Evolutionary conservation across 2,888 invertebrate species (phyloP).

Genomic region (Psylliodes chrysocephalus): DNA sequence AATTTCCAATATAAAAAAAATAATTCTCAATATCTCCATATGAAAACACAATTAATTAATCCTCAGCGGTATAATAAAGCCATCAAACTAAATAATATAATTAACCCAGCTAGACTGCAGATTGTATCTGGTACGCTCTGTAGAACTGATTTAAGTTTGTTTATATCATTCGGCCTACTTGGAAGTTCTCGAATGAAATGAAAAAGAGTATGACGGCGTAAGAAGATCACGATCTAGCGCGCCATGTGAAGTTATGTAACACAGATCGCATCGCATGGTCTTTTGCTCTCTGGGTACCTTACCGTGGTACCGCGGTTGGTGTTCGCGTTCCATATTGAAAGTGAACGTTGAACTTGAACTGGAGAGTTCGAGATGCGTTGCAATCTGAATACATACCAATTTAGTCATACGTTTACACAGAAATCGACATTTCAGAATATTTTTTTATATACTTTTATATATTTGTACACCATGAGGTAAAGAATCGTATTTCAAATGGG

Average conservation of each 20-base stretch:
- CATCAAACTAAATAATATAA: too few species aligned
- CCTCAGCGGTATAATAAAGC: too few species aligned
- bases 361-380: constrained; percentile 26
- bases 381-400: constrained; percentile 8
- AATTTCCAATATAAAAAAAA: too few species aligned
- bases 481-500: too few species aligned
- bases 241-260: constrained; percentile 7
- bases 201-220: constrained; percentile 1
- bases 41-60: too few species aligned
- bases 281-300: background rate
- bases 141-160: constrained; percentile 9
- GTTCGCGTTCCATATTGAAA: constrained; percentile 35
- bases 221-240: constrained; percentile 19
- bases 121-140: background rate
- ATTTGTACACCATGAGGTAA: too few species aligned
- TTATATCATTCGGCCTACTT: constrained; percentile 20
- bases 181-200: background rate
- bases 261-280: background rate
- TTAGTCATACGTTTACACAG: constrained; percentile 3
- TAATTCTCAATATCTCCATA: too few species aligned
- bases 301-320: background rate
- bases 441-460: too few species aligned
- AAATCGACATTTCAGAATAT: too few species aligned
- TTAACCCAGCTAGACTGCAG: too few species aligned
- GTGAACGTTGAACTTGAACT: constrained; percentile 38